phyloP scores from a whole-genome alignment of 2,113 vertebrate species.

The Cololabis saira region DNA sequence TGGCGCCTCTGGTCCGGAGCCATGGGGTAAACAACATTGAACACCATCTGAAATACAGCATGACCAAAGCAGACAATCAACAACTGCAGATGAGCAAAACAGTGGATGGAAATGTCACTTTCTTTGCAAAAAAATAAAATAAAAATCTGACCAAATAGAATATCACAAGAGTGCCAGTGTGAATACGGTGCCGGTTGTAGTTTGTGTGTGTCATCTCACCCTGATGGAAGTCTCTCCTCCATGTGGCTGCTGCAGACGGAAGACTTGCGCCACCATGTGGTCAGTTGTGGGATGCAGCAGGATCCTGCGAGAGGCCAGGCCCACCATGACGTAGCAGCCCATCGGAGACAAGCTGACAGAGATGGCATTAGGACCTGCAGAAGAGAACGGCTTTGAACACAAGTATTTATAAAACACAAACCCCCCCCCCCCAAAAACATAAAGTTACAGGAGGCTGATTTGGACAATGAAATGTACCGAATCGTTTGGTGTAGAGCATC shows the following conservation, averaged over 20 bases:
- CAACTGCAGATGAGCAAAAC: neutral
- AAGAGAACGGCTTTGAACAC: neutral
- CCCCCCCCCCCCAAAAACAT: neutral
- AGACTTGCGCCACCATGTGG: slow-evolving; percentile 99
- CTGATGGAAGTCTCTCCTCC: slow-evolving; percentile 98
- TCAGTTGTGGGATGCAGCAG: slow-evolving; percentile 96
- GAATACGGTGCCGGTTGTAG: no score
- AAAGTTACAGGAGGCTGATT: neutral
- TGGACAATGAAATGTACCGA: slow-evolving; percentile 79
- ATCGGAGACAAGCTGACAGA: slow-evolving; percentile 97
- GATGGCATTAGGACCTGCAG: slow-evolving; percentile 94
- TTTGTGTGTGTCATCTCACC: slow-evolving; percentile 76
- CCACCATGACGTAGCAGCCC: slow-evolving; percentile 98
- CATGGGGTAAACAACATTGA: slow-evolving; percentile 98
- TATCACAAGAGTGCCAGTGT: no score
- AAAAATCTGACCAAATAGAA: no score
- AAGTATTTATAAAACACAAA: neutral
- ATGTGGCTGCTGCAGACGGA: slow-evolving; percentile 96
- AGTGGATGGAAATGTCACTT: no score
- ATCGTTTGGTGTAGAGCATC: slow-evolving; percentile 98
- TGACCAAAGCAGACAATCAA: neutral
- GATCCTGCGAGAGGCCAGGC: slow-evolving; percentile 95
- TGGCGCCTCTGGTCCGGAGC: slow-evolving; percentile 97
- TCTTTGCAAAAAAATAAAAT: no score
- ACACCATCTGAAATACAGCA: slow-evolving; percentile 88